Evolutionary conservation across 53 echinoderm and acorn worm genomes (phyloP), one percentile per base, ranked within the genome.

Genomic region (Hippasteria phrygiana): DNA sequence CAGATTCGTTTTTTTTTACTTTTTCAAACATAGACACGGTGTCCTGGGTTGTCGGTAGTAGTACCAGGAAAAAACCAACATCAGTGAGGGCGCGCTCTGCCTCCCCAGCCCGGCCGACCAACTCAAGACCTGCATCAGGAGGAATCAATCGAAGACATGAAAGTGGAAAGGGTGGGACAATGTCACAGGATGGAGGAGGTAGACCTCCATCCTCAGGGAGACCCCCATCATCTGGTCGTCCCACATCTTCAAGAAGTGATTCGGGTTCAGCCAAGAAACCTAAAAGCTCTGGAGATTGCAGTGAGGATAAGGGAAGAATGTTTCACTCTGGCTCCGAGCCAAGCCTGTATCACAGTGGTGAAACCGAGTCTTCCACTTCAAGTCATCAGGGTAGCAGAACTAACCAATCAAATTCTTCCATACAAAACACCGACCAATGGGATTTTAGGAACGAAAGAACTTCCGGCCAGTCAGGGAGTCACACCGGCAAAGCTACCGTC

Each of bases 31-130:
- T 36, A 84, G 94, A 91, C 67, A 71, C 89, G 22, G n/a, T 84
- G 2, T 83, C 91, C 18, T 92, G 94, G 94, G 78, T 94, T 22
- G 88, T 94, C 16, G 72, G 89, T n/a, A 46, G 89, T 28, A 71
- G 89, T 13, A 59, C 79, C 37, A 94, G 83, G 67, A 89, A 88
- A 53, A 93, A 80, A 33, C 45, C 83, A 43, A 48, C 62, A n/a
- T 45, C 87, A 38, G 55, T 92, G 31, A 72, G 91, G 29, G 55
- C 91, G 10, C 46, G 89, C 31, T 92, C 94, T 73, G 91, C 94
- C n/a, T 92, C 94, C 24, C 91, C 94, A 62, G 83, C 94, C 43
- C 62, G 91, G 22, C 74, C 74, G 12, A 53, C 31, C 36, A 43
- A 20, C 38, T 9, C 46, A 20, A 47, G 36, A 20, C 31, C 85